Percentiles rank a stretch among this genome's conserved stretches.
phyloP scores from a whole-genome alignment of 2,797 vertebrate species.

The Crocidura indochinensis region DNA sequence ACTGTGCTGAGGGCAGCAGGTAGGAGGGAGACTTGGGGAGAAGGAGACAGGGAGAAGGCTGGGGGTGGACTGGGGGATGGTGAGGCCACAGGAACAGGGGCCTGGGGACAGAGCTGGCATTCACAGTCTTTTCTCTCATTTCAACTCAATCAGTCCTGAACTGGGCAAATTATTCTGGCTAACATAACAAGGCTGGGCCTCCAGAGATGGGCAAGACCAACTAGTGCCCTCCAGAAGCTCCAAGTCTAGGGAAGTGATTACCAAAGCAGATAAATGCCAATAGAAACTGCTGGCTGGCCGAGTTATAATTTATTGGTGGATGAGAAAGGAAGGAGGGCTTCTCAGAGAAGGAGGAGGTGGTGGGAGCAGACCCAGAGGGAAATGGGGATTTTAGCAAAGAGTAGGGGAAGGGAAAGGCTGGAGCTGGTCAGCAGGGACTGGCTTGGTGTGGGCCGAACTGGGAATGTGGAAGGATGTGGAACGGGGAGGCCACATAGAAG shows the following conservation, averaged over 20 bases:
- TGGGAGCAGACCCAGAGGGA: neutral
- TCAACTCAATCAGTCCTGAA: neutral
- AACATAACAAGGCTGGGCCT: neutral
- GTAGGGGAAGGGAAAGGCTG: neutral
- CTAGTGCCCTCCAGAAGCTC: slow-evolving; percentile 67
- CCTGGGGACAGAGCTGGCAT: slow-evolving; percentile 19
- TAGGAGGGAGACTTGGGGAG: slow-evolving; percentile 35
- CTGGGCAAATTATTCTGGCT: neutral
- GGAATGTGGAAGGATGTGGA: neutral
- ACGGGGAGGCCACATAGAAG: neutral
- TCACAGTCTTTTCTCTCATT: slow-evolving; percentile 21
- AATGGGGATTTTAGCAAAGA: slow-evolving; percentile 3
- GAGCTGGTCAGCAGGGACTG: neutral
- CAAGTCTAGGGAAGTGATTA: slow-evolving; percentile 64
- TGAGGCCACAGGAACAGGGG: slow-evolving; percentile 35
- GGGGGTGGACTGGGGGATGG: neutral
- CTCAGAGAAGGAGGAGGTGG: slow-evolving; percentile 58
- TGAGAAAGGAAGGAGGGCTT: slow-evolving; percentile 67
- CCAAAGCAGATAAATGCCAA: slow-evolving; percentile 71
- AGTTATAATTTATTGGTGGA: neutral
- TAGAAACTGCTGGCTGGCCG: slow-evolving; percentile 72
- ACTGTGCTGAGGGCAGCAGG: slow-evolving; percentile 40
- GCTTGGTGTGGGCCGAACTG: neutral
- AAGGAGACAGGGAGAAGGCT: neutral
- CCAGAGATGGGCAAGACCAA: slow-evolving; percentile 1